Base-by-base conservation (phyloP, 2,888 invertebrate genomes). In the Mechanitis messenoides region DNA sequence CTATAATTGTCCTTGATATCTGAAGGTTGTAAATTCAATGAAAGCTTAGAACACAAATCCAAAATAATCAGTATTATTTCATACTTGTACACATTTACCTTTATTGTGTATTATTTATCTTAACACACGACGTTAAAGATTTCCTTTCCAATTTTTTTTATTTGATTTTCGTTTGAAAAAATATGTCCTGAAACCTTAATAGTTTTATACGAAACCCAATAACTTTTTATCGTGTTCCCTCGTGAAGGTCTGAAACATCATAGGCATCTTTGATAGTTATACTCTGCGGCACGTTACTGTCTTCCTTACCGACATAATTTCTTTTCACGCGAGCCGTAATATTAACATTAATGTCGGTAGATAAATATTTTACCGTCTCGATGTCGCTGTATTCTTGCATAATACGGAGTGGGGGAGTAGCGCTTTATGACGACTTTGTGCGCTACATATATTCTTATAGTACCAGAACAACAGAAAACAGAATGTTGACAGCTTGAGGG, bases 131-230 rank as follows among this genome's bases (percentile, higher is more conserved):
- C 7, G 12, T 56, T 31, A 56, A 11, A 28, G 31, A 9, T 33
- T 33, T 46, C 46, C 33, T 56, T 56, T 56, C 56, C 11, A 46
- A 11, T 20, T 20, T 45, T 9, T 46, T 56, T 46, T 11, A 56
- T 56, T 56, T 56, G 45, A 56, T 56, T 33, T 56, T 45, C 56
- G 3, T 31, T 9, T 46, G 6, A 33, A 56, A 45, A 56, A 33
- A 45, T 56, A 46, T 33, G 46, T 35, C 35, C 35, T 35, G 35
- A 35, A 6, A 35, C 6, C 6, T 35, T 1, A 35, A 35, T 35
- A 35, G 3, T 35, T 35, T 35, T 35, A 35, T 35, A 5, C 35
- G 3, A 35, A 35, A 35, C 35, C 35, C 7, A 33, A 9, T 12
- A 54, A 54, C 33, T 54, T 54, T 54, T 33, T 54, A 33, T 54